Percentiles rank a stretch among this genome's conserved stretches.
Conservation (phyloP, 2,888 invertebrate genomes). For the Perithous albicinctus region DNA sequence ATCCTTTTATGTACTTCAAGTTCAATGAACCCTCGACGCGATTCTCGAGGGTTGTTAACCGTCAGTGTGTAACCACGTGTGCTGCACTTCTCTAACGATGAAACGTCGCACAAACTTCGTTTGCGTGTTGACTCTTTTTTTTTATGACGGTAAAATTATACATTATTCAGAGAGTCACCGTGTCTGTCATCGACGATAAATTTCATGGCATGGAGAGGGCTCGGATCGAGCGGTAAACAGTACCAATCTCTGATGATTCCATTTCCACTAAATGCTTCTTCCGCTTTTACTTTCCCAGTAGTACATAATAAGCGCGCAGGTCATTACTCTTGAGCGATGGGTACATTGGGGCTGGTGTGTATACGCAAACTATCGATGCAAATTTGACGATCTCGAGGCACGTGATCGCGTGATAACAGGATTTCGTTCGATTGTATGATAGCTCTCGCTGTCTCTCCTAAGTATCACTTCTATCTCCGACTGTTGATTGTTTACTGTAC, state of each 20-base stretch:
- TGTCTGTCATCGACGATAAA: slow-evolving; percentile 54
- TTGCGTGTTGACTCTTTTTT: slow-evolving; percentile 45
- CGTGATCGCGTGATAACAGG: slow-evolving; percentile 77
- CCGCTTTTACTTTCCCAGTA: slow-evolving; percentile 28
- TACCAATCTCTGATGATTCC: slow-evolving; percentile 19
- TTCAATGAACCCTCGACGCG: slow-evolving; percentile 48
- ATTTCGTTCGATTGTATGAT: slow-evolving; percentile 37
- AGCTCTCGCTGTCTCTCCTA: slow-evolving; percentile 34
- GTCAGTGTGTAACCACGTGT: slow-evolving; percentile 46
- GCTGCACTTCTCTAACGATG: slow-evolving; percentile 25
- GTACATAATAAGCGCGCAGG: slow-evolving; percentile 7
- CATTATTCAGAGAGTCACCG: slow-evolving; percentile 49
- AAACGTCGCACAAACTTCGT: slow-evolving; percentile 47
- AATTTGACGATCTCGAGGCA: slow-evolving; percentile 74
- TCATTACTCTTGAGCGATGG: slow-evolving; percentile 56
- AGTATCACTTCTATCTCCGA: neutral
- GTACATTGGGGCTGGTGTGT: neutral
- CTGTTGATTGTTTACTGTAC: slow-evolving; percentile 16
- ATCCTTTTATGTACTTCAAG: slow-evolving; percentile 38
- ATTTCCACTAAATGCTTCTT: slow-evolving; percentile 45
- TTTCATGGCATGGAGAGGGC: slow-evolving; percentile 33
- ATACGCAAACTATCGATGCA: slow-evolving; percentile 65
- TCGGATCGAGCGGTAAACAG: neutral
- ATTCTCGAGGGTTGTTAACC: slow-evolving; percentile 59
- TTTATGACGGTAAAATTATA: slow-evolving; percentile 47